Evolutionary conservation across 2,113 vertebrate genomes (phyloP), one percentile per base, ranked within the genome.

Genomic region (Aythya baeri): DNA sequence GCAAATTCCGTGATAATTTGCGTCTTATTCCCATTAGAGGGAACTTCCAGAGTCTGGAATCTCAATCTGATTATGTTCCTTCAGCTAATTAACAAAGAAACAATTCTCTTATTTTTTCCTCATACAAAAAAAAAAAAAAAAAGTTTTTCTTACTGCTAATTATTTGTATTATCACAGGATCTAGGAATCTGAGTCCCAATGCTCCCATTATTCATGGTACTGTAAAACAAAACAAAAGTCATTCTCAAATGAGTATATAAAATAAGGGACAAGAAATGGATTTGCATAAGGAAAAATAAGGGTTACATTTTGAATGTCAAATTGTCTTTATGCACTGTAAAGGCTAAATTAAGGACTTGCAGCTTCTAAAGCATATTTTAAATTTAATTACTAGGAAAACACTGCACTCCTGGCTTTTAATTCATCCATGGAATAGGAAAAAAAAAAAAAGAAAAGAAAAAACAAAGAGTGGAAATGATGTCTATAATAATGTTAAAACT

Each of bases 371-470:
- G 11, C 21, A 85, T 17, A 50, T 73, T 91, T 91, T 63, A 55
- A 59, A 84, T 74, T 76, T 55, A 70, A 88, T 66, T 90, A 55
- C 43, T 31, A 73, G 29, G 41, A 58, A 23, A 11, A 11, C 9
- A 27, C 20, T 57, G 13, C 3, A 73, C 27, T 80, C 15, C 36
- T 83, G 49, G 7, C 2, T 62, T 92, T 92, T 70, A 21, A 38
- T 88, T 87, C 27, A 67, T 54, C 17, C 41, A 66, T 9, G 65
- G 15, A 92, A 76, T 38, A 18, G 79, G 77, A 74, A 70, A 2
- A 11, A 4, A 74, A 1, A 16, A 4, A 74, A 1, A 46, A 20
- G 4, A 18, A 22, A 49, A 8, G 1, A 13, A 8, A 2, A 16
- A 4, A 74, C 11, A 52, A 9, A 13, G 7, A 54, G 6, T 83